Base-by-base conservation (phyloP, 2,113 vertebrate species). In the Vimba vimba region DNA sequence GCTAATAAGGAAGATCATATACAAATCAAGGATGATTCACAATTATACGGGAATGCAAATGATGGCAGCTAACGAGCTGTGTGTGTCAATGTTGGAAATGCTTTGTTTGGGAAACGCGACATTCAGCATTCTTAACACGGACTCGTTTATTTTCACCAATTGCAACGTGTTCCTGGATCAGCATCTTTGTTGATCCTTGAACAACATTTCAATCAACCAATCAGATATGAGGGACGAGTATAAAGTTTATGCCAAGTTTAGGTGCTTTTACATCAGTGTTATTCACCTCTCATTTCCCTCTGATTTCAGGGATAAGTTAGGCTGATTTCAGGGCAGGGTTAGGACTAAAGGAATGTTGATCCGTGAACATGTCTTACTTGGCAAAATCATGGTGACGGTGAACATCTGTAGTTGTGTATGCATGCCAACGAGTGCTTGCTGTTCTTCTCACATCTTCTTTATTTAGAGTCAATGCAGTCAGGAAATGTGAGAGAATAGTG, bases 1-100 rank as follows among this genome's bases (percentile, higher is more conserved):
- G 91, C 93, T 96, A 97, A 95, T 97, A 96, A 96, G 96, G 96
- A 94, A 92, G 96, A 96, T 97, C 96, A 96, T 98, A 97, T 97
- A 96, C 96, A 97, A 97, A 96, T 94, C 95, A 96, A 95, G 94
- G 95, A 95, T 94, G 94, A 91, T 93, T 92, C 91, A 92, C 93
- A 95, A 95, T 95, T 96, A 95, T 71, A 89, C 82, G 90, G 92
- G 93, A 94, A 96, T 95, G 95, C 94, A 94, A 94, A 95, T 94
- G 80, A 93, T 88, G 86, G 86, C 86, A 69, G 92, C 93, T 93
- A 94, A 94, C 94, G 92, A 93, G 92, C 93, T 93, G 91, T 85
- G 87, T 87, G 89, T 87, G 89, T 90, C 88, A 91, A 93, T 94
- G 94, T 91, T 88, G 92, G 90, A 91, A 93, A 94, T 93, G 92